Base-by-base conservation (phyloP, 2,797 vertebrate species). In the Schizopygopsis pylzovi region DNA sequence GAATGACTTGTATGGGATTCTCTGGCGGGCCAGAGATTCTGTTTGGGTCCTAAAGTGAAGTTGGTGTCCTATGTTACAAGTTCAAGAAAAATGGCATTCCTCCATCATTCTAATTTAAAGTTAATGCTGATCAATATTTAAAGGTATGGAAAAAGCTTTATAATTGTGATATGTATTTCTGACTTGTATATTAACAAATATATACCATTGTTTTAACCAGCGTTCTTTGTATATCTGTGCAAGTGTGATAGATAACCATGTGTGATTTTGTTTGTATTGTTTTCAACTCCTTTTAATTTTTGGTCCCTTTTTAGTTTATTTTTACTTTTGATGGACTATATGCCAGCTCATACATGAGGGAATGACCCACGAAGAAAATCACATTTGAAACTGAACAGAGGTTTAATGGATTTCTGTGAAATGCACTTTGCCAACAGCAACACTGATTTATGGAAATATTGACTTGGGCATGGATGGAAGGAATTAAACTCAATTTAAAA, bases 21-120 rank as follows among this genome's bases (percentile, higher is more conserved):
- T 88, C 95, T 95, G 96, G 95, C 96, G 90, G 96, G 96, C 95
- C 95, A 93, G 95, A 94, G 91, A 91, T 93, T 89, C 75, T 88
- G 65, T 86, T 56, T 79, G 61, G 43, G 80, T 89, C 63, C 84
- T 87, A 78, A 87, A 77, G 81, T 67, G 70, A 88, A 88, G 89
- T 45, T 73, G 82, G 93, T 78, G 91, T 83, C 43, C 41, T 83
- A n/a, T 84, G 71, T 88, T 82, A 81, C 85, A 43, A 90, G 16
- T 76, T 87, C 91, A 84, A 87, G 81, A 71, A 85, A 63, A 25
- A 70, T 43, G 49, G 61, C 47, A 39, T 73, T 65, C 83, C 65
- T 81, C 79, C 83, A 79, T 54, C 52, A 59, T 87, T 70, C 77
- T 82, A 88, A 88, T 87, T 82, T 83, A 88, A 91, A 54, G 84